Evolutionary conservation across 2,888 invertebrate species (phyloP).

Genomic region (Cataglyphis albicans): DNA sequence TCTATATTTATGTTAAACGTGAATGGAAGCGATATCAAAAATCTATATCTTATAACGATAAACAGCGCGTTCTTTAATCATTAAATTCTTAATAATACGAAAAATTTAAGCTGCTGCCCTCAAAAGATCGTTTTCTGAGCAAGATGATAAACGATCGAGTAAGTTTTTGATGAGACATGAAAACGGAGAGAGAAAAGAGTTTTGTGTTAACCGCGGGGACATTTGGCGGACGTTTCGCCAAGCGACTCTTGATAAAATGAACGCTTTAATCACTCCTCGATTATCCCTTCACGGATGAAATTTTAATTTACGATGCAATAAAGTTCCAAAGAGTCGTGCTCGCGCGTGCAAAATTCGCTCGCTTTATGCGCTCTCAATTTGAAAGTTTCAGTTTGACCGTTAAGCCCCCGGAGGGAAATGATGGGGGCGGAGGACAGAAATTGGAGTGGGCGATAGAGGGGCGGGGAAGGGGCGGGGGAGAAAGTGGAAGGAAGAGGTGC

Average conservation of each 20-base stretch:
- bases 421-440: conserved; percentile 29
- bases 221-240: conserved; percentile 31
- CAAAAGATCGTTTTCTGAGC: not conserved
- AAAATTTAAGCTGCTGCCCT: not conserved
- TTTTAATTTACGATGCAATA: conserved; percentile 74
- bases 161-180: conserved; percentile 3
- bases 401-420: conserved; percentile 64
- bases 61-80: not conserved
- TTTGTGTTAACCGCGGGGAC: conserved; percentile 27
- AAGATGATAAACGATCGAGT: not conserved
- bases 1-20: not conserved
- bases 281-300: conserved; percentile 75
- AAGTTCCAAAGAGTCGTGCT: conserved; percentile 70
- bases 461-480: not conserved
- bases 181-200: conserved; percentile 2
- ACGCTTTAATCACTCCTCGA: conserved; percentile 71
- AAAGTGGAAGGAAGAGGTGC: conserved; percentile 28
- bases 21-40: not conserved
- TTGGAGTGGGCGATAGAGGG: conserved; percentile 5
- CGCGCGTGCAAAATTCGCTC: conserved; percentile 68
- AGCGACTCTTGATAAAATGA: conserved; percentile 61
- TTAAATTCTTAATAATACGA: not conserved
- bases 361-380: conserved; percentile 69
- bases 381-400: conserved; percentile 76
- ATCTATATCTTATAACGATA: not conserved